phyloP scores from a whole-genome alignment of 2,113 vertebrate genomes.

The Oophaga pumilio region DNA sequence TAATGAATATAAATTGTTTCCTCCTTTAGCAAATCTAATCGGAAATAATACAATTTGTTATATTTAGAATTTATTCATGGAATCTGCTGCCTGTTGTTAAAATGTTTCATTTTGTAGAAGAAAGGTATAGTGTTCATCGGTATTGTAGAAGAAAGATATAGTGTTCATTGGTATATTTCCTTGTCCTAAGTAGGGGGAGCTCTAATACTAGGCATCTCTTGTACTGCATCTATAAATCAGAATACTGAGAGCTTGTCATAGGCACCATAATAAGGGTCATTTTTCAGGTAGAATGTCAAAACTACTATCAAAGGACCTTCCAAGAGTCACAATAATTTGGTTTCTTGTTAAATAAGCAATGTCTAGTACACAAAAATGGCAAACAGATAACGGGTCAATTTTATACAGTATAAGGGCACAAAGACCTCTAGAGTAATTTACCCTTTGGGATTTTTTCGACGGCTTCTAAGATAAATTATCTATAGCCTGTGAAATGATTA shows the following conservation, averaged over 20 bases:
- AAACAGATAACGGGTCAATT: slow-evolving; percentile 99
- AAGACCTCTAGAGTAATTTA: slow-evolving; percentile 98
- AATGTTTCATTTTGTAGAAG: not conserved
- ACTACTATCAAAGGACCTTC: slow-evolving; percentile 98
- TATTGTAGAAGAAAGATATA: slow-evolving; percentile 67
- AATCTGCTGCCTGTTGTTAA: not conserved
- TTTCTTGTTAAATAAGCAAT: slow-evolving; percentile 99
- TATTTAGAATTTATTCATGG: not conserved
- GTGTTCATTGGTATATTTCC: slow-evolving; percentile 70
- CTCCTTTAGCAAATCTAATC: not conserved
- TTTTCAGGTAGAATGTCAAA: slow-evolving; percentile 99
- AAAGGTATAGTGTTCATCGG: slow-evolving; percentile 70
- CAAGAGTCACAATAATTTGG: slow-evolving; percentile 98
- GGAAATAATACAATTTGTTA: not conserved
- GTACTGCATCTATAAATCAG: slow-evolving; percentile 97
- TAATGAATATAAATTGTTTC: not conserved
- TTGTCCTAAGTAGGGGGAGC: slow-evolving; percentile 74
- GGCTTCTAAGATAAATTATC: slow-evolving; percentile 95
- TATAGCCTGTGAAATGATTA: slow-evolving; percentile 93
- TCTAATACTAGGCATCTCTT: slow-evolving; percentile 81
- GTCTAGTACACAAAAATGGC: slow-evolving; percentile 98
- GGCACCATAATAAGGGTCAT: slow-evolving; percentile 99
- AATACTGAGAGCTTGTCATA: slow-evolving; percentile 97
- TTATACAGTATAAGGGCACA: slow-evolving; percentile 93
- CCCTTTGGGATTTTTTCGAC: slow-evolving; percentile 91